phyloP scores from a whole-genome alignment of 2,797 vertebrate genomes.

The Pangasius larnaudii region DNA sequence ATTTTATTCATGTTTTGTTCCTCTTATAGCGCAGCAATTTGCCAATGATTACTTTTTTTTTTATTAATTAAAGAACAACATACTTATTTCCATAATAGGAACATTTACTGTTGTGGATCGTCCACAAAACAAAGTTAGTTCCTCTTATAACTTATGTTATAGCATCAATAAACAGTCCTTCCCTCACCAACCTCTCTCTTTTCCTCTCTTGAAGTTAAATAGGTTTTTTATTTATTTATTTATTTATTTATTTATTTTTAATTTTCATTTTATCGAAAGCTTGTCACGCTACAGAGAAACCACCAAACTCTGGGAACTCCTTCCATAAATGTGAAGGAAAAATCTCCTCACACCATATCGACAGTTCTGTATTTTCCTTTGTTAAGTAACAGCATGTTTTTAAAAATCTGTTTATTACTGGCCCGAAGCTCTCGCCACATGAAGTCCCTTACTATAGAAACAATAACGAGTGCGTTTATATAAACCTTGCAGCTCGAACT shows the following conservation, averaged over 20 bases:
- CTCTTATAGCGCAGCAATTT: not conserved
- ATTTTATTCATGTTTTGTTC: not conserved
- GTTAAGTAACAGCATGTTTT: not conserved
- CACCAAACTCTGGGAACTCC: not conserved
- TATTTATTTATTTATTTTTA: not conserved
- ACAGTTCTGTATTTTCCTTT: too few species aligned
- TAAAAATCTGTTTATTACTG: not conserved
- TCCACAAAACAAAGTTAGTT: not conserved
- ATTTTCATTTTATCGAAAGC: too few species aligned
- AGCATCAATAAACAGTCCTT: not conserved
- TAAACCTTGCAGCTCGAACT: not conserved
- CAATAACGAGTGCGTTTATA: not conserved
- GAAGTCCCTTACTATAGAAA: not conserved
- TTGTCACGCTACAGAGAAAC: not conserved
- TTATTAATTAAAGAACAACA: not conserved
- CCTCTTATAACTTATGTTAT: not conserved
- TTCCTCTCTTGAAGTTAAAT: not conserved
- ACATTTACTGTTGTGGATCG: not conserved
- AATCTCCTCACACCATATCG: not conserved
- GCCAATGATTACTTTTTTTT: not conserved
- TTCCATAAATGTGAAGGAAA: not conserved
- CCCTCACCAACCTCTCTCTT: not conserved
- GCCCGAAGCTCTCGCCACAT: not conserved
- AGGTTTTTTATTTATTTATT: not conserved
- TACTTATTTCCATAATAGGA: not conserved